Conservation (phyloP, 1,140 invertebrate genomes). For the Maniola jurtina region DNA sequence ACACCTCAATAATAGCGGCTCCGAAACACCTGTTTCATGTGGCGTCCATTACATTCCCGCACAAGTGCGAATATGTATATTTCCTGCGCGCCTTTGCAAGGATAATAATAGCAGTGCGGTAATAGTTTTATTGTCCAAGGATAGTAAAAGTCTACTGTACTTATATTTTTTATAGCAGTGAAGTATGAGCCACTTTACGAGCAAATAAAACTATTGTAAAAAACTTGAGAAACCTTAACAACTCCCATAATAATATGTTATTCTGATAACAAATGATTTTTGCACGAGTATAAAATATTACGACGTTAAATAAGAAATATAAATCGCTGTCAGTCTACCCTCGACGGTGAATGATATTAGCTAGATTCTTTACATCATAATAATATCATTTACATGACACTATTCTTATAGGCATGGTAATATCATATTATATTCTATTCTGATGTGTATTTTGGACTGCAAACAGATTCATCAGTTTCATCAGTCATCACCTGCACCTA, state of each 20-base stretch:
- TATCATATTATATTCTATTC: background rate
- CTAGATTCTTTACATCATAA: constrained; percentile 16
- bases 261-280: constrained; percentile 25
- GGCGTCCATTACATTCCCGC: no score
- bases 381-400: background rate
- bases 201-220: no score
- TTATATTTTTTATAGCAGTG: no score
- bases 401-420: background rate
- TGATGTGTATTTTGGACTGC: background rate
- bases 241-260: constrained; percentile 1
- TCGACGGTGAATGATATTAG: constrained; percentile 19
- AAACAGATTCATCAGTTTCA: background rate
- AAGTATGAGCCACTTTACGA: no score
- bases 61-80: no score
- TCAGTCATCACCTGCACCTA: background rate
- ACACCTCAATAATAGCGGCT: no score
- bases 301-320: constrained; percentile 27
- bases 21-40: no score
- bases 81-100: no score
- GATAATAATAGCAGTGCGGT: no score
- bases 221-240: no score
- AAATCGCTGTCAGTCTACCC: constrained; percentile 26
- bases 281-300: constrained; percentile 19
- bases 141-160: no score
- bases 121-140: no score